Evolutionary conservation across 1,140 invertebrate genomes (phyloP).

Genomic region (Pectinophora gossypiella): DNA sequence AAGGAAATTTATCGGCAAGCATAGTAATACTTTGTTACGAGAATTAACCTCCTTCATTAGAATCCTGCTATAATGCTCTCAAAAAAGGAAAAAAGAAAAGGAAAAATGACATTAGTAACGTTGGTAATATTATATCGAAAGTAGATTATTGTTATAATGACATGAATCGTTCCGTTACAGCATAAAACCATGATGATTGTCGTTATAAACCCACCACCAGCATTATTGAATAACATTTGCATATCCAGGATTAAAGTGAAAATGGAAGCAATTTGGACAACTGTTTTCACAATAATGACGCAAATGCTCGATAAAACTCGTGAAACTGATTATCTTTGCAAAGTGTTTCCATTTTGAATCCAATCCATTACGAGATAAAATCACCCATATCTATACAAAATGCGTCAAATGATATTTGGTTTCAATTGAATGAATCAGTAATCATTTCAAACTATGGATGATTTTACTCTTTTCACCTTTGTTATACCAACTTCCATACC

Average conservation of each 20-base stretch:
- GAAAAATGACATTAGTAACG: slow-evolving; percentile 67
- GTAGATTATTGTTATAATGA: slow-evolving; percentile 18
- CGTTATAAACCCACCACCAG: slow-evolving; percentile 13
- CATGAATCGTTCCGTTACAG: slow-evolving; percentile 17
- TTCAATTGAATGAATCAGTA: no score
- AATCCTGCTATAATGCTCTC: slow-evolving; percentile 71
- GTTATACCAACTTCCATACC: neutral
- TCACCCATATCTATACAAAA: neutral
- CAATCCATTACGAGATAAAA: neutral
- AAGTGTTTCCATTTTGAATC: slow-evolving; percentile 7
- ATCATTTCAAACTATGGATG: no score
- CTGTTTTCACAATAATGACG: no score
- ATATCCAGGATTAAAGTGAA: slow-evolving; percentile 27
- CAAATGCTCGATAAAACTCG: neutral
- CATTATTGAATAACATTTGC: slow-evolving; percentile 10
- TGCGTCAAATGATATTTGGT: neutral
- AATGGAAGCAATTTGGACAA: slow-evolving; percentile 11
- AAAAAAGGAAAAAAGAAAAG: slow-evolving; percentile 66
- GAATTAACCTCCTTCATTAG: slow-evolving; percentile 69
- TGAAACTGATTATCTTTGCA: slow-evolving; percentile 12
- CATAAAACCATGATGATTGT: slow-evolving; percentile 18
- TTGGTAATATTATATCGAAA: slow-evolving; percentile 38
- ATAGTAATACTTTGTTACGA: slow-evolving; percentile 67
- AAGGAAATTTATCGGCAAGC: slow-evolving; percentile 64
- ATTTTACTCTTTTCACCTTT: neutral